Base-by-base conservation (phyloP, 2,888 invertebrate species). In the Hirtodrosophila histrioides region DNA sequence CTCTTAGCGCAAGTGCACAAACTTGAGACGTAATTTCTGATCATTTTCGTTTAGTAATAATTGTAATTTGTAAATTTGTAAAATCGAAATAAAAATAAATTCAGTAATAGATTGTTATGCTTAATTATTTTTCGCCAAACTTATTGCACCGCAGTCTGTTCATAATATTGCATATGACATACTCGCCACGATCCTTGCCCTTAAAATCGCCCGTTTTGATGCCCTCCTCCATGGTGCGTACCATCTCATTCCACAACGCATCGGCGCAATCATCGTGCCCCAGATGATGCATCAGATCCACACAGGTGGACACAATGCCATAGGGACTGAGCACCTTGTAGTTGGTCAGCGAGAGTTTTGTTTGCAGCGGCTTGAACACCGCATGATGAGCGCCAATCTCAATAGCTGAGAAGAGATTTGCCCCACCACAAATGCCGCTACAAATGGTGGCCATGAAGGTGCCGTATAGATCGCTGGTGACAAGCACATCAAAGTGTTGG, bases 281-380 rank as follows among this genome's bases (percentile, higher is more conserved):
- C 44, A 89, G 29, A 54, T 88, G 67, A 6, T 65, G 43, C 33
- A 89, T 56, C 7, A 89, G 61, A 29, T 88, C 86, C 17, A 79
- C 73, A 17, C 76, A 79, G 40, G 88, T 74, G 27, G 74, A 61
- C 10, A 89, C 67, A 41, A 86, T 76, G 33, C 89, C 89, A 50
- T 89, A 89, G 10, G 89, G 86, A 70, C 86, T 86, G 17, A 89
- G 75, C 1, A 41, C 37, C 4, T 71, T 63, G 5, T 67, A 68
- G 55, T 76, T 77, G 24, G 86, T 84, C 3, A 90, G 44, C 8
- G 89, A 89, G 0, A 89, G 68, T 5, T 88, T 86, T 1, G 86
- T 87, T 60, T 90, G 81, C n/a, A 90, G 69, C 0, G 90, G 90
- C 69, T 90, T 90, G 33, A 89, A 90, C 0, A 90, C 75, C 2